Evolutionary conservation across 2,888 invertebrate genomes (phyloP).

Genomic region (Heliconius cydno): DNA sequence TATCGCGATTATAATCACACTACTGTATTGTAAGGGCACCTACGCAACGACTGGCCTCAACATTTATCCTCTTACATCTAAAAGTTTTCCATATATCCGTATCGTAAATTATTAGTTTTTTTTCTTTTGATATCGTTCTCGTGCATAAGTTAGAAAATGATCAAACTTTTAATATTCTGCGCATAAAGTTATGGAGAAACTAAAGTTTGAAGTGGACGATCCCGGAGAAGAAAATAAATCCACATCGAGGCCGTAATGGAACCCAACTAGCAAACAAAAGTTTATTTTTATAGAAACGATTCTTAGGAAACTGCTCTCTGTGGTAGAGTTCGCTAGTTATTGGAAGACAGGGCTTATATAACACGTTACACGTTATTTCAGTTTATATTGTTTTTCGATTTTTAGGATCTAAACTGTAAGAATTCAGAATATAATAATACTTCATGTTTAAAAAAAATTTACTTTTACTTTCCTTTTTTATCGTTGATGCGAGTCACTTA

Average conservation of each 20-base stretch:
- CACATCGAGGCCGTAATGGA: constrained; percentile 31
- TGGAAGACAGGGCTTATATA: not conserved
- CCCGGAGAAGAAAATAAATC: constrained; percentile 30
- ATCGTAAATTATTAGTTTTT: constrained; percentile 19
- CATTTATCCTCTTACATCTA: not conserved
- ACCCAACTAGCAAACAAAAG: constrained; percentile 21
- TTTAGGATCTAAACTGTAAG: no score
- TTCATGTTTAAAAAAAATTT: not conserved
- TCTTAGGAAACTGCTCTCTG: constrained; percentile 17
- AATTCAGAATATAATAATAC: not conserved
- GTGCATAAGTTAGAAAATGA: constrained; percentile 27
- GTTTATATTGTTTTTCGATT: not conserved
- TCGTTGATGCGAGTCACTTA: no score
- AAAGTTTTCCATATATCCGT: not conserved
- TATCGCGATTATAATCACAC: not conserved
- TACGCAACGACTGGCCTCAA: not conserved
- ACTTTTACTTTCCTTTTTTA: no score
- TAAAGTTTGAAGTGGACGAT: constrained; percentile 37
- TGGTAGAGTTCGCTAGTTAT: not conserved
- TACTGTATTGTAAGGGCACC: no score
- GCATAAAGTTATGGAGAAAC: constrained; percentile 30
- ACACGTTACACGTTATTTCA: not conserved
- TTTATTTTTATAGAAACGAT: constrained; percentile 30
- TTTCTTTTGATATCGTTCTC: constrained; percentile 9
- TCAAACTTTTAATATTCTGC: constrained; percentile 35